Percentiles rank a stretch among this genome's conserved stretches.
These are phyloP conservation scores for Dione vanillae DNA, from an alignment of 2,888 invertebrate genomes.

Conservation along the genomic window DNA sequence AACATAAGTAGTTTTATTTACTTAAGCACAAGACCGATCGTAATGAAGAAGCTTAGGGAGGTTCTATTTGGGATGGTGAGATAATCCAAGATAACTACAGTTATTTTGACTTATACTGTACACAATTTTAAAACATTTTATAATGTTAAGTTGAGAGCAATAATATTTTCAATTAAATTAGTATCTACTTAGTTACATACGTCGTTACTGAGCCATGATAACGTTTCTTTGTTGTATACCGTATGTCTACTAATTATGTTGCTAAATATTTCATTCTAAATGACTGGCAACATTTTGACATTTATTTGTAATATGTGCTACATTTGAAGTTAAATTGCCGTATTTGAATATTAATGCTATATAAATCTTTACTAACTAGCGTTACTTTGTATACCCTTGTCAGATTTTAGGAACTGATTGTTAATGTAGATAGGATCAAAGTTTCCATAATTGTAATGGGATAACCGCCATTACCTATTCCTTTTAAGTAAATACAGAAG, in stretches of 20 bases:
- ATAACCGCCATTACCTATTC: no score
- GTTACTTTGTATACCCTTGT: conserved; percentile 10
- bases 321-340: conserved; percentile 12
- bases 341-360: conserved; percentile 5
- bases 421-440: background rate
- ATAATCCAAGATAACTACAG: no score
- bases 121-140: no score
- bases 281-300: conserved; percentile 12
- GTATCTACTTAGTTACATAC: no score
- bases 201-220: background rate
- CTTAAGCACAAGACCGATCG: no score
- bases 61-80: no score
- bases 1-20: no score
- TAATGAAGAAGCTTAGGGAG: no score
- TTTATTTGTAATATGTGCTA: background rate
- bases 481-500: no score
- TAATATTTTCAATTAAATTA: no score
- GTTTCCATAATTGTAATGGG: background rate
- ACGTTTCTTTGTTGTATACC: background rate
- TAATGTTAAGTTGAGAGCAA: no score
- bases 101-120: no score
- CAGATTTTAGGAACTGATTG: background rate
- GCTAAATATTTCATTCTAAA: conserved; percentile 5
- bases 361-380: conserved; percentile 18
- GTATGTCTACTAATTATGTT: background rate